Conservation (phyloP, 2,888 invertebrate genomes). For the Calliopum simillimum region DNA sequence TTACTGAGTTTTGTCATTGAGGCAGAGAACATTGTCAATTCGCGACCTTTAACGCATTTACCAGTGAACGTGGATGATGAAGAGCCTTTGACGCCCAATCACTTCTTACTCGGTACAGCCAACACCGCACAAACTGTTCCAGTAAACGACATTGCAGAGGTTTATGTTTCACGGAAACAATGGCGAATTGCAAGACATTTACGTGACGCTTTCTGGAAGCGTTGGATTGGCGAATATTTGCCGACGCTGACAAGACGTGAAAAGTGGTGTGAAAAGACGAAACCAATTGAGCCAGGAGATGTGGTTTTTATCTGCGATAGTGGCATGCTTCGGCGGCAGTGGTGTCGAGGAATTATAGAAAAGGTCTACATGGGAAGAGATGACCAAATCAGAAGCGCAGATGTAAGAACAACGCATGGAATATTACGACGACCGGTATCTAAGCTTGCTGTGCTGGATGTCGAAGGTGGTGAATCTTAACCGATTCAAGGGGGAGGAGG, state of each 20-base stretch:
- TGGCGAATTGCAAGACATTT: slow-evolving; percentile 2
- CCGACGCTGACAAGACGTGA: slow-evolving; percentile 32
- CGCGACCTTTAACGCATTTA: slow-evolving; percentile 33
- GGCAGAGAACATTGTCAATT: slow-evolving; percentile 33
- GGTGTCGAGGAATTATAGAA: slow-evolving; percentile 39
- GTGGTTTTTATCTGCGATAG: slow-evolving; percentile 41
- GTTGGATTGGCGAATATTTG: slow-evolving; percentile 2
- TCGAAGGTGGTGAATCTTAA: slow-evolving; percentile 55
- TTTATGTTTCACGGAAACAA: background rate
- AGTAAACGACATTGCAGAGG: background rate
- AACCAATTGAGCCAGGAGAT: slow-evolving; percentile 34
- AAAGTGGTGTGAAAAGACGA: slow-evolving; percentile 38
- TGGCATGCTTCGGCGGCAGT: slow-evolving; percentile 35
- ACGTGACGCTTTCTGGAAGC: slow-evolving; percentile 5
- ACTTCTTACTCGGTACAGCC: slow-evolving; percentile 21
- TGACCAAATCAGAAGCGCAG: slow-evolving; percentile 35
- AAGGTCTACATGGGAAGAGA: too few relatives aligned
- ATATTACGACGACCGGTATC: slow-evolving; percentile 45
- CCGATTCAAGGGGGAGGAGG: slow-evolving; percentile 33
- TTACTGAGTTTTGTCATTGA: slow-evolving; percentile 33
- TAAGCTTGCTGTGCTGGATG: slow-evolving; percentile 61
- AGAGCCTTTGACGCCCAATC: slow-evolving; percentile 32
- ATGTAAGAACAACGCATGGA: slow-evolving; percentile 44
- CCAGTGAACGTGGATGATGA: slow-evolving; percentile 26
- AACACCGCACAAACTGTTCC: background rate